A percentile compares a stretch with the other conserved stretches of the same genome.
phyloP scores from a whole-genome alignment of 2,797 vertebrate genomes.

The Mormyrops attenuatus region DNA sequence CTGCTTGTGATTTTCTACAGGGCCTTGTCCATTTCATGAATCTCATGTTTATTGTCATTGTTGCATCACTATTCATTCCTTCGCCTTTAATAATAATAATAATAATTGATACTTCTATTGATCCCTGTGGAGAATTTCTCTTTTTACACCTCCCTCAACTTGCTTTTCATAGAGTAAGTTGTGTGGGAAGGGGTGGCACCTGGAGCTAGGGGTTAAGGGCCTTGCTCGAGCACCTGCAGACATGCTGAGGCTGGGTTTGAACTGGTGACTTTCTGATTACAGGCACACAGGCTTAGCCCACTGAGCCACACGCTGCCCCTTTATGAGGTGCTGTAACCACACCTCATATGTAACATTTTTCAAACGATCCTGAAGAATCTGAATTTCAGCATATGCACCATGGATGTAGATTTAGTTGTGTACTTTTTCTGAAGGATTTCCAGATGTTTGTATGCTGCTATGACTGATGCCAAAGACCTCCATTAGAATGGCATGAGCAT shows the following conservation, averaged over 20 bases:
- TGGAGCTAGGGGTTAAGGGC: no score
- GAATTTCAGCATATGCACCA: not conserved
- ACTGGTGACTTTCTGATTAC: no score
- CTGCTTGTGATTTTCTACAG: not conserved
- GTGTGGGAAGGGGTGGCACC: no score
- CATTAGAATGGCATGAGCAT: not conserved
- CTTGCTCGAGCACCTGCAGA: no score
- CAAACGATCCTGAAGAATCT: not conserved
- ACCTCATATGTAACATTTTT: not conserved
- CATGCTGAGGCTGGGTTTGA: no score
- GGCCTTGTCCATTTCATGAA: not conserved
- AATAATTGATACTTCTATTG: no score
- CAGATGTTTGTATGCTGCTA: not conserved
- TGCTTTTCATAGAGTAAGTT: no score
- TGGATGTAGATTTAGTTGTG: not conserved
- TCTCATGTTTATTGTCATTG: not conserved
- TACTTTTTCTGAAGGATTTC: not conserved
- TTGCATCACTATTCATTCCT: not conserved
- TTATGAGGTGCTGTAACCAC: not conserved
- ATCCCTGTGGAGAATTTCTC: no score
- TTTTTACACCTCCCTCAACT: no score
- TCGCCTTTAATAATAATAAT: not conserved
- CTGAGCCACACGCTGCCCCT: no score
- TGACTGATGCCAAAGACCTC: not conserved
- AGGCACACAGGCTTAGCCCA: no score